Evolutionary conservation across 1,140 invertebrate species (phyloP).

Genomic region (Bradysia coprophila): DNA sequence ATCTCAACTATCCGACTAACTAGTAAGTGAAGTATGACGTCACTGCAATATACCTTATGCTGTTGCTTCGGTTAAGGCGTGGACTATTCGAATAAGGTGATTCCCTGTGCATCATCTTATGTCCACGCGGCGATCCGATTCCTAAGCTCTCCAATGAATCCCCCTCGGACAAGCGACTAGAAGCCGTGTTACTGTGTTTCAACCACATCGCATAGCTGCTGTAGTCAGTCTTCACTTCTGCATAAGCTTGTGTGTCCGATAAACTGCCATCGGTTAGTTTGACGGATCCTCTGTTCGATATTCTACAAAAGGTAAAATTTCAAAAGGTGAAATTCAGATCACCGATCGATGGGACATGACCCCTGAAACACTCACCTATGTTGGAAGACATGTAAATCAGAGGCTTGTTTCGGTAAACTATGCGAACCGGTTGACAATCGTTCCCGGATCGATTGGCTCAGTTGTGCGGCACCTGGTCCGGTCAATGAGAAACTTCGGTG

Average conservation of each 20-base stretch:
- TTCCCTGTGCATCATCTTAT: slow-evolving; percentile 22
- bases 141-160: slow-evolving; percentile 40
- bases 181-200: slow-evolving; percentile 47
- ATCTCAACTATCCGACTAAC: too few relatives aligned
- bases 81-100: slow-evolving; percentile 27
- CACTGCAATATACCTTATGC: too few relatives aligned
- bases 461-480: slow-evolving; percentile 58
- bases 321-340: background rate
- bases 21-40: too few relatives aligned
- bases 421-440: slow-evolving; percentile 60
- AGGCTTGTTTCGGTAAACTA: slow-evolving; percentile 55
- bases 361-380: slow-evolving; percentile 13
- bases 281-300: slow-evolving; percentile 31
- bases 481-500: slow-evolving; percentile 64
- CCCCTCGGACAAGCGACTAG: slow-evolving; percentile 40
- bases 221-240: slow-evolving; percentile 42
- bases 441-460: slow-evolving; percentile 68
- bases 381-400: slow-evolving; percentile 27
- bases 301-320: slow-evolving; percentile 13
- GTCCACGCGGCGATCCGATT: slow-evolving; percentile 20
- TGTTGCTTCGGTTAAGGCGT: slow-evolving; percentile 79
- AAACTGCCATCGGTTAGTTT: slow-evolving; percentile 57
- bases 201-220: slow-evolving; percentile 49
- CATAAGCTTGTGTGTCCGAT: slow-evolving; percentile 52
- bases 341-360: background rate